Evolutionary conservation across 1,140 invertebrate genomes (phyloP).

Genomic region (Stegodyphus mimosarum): DNA sequence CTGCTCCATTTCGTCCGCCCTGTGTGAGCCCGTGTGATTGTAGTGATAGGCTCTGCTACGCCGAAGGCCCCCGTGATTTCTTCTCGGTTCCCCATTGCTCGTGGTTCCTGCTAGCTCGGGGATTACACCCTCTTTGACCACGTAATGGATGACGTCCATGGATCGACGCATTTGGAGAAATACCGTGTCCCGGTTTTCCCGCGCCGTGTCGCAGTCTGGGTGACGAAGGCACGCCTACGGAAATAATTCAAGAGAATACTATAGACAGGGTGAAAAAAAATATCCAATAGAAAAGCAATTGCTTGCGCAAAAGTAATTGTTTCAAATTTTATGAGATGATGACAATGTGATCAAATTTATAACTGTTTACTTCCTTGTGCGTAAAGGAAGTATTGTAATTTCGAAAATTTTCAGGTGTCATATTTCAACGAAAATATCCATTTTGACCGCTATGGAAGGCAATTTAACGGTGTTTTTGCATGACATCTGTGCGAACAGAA

Average conservation of each 20-base stretch:
- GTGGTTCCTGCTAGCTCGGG: slow-evolving; percentile 71
- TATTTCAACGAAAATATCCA: too few species aligned
- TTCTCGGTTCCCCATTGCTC: slow-evolving; percentile 58
- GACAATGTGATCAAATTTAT: too few species aligned
- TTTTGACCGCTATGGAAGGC: too few species aligned
- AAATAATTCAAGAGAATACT: background rate
- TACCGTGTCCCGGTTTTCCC: slow-evolving; percentile 96
- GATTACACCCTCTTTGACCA: slow-evolving; percentile 92
- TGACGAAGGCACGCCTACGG: slow-evolving; percentile 85
- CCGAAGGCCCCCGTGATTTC: slow-evolving; percentile 63
- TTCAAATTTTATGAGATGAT: background rate
- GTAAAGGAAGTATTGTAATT: too few species aligned
- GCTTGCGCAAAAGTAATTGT: background rate
- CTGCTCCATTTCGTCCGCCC: slow-evolving; percentile 75
- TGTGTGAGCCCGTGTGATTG: slow-evolving; percentile 67
- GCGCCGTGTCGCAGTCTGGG: slow-evolving; percentile 90
- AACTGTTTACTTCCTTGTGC: too few species aligned
- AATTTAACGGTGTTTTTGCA: too few species aligned
- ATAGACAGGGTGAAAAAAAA: too few species aligned
- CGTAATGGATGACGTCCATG: slow-evolving; percentile 97
- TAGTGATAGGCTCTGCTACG: too few species aligned
- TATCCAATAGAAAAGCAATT: background rate
- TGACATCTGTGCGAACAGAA: too few species aligned
- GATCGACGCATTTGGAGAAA: slow-evolving; percentile 93
- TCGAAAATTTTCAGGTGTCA: too few species aligned